Evolutionary conservation across 2,113 vertebrate species (phyloP).

Genomic region (Typhlomys cinereus): DNA sequence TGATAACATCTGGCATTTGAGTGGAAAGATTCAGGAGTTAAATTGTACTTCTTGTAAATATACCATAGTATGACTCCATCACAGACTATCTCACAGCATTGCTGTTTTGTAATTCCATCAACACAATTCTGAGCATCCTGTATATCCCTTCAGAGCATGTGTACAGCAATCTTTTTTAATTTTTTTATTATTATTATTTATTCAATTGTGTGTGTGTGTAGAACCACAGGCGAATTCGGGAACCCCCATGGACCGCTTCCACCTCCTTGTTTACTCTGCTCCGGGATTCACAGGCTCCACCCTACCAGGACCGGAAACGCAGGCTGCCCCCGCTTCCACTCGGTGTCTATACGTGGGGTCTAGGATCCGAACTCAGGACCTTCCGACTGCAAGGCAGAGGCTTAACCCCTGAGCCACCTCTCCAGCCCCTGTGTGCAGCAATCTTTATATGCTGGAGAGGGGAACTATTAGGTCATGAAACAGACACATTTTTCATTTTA

Average conservation of each 20-base stretch:
- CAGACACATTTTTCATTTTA: neutral
- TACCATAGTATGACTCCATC: neutral
- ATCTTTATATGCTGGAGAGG: neutral
- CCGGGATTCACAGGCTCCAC: too few relatives aligned
- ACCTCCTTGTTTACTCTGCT: too few relatives aligned
- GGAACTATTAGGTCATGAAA: neutral
- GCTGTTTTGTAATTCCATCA: neutral
- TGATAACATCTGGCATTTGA: neutral
- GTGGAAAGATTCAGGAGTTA: neutral
- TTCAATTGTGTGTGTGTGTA: too few relatives aligned
- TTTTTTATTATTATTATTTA: too few relatives aligned
- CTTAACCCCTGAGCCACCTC: too few relatives aligned
- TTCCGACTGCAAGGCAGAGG: too few relatives aligned
- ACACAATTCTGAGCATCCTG: rapidly evolving
- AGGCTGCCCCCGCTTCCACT: too few relatives aligned
- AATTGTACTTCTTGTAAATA: neutral
- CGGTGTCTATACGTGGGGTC: too few relatives aligned
- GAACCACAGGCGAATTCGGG: too few relatives aligned
- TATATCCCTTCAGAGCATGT: neutral
- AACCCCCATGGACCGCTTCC: too few relatives aligned
- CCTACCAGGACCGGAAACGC: too few relatives aligned
- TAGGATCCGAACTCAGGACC: too few relatives aligned
- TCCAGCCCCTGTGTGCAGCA: neutral
- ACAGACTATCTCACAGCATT: neutral
- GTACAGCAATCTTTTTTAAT: neutral